Percentiles rank a stretch among this genome's conserved stretches.
phyloP scores from a whole-genome alignment of 2,797 vertebrate species.

The Paguma larvata region DNA sequence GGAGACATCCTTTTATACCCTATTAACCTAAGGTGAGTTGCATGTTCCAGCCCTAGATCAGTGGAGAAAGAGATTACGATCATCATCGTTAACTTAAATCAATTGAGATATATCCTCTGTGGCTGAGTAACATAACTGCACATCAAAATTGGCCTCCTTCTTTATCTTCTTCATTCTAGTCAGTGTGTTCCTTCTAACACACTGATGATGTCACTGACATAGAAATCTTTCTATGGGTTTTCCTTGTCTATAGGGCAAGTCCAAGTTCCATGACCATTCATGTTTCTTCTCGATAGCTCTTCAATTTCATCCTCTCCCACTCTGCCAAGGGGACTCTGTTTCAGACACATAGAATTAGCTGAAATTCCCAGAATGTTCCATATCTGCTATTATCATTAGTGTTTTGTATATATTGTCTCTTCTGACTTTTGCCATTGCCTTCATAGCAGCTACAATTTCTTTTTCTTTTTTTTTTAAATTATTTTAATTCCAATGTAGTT shows the following conservation, averaged over 20 bases:
- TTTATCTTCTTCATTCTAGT: conserved; percentile 14
- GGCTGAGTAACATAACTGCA: not conserved
- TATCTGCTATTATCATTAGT: not conserved
- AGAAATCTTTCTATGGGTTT: not conserved
- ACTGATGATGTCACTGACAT: not conserved
- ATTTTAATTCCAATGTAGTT: not conserved
- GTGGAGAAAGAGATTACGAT: conserved; percentile 7
- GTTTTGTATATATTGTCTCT: not conserved
- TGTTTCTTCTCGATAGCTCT: not conserved
- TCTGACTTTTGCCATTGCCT: not conserved
- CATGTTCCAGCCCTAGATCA: not conserved
- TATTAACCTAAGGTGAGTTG: not conserved
- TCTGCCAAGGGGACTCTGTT: not conserved
- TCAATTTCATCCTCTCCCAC: not conserved
- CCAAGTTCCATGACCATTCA: not conserved
- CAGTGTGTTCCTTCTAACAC: not conserved
- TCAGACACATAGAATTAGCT: not conserved
- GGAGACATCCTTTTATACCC: not conserved
- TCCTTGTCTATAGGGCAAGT: not conserved
- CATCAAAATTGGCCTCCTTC: not conserved
- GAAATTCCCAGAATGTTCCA: not conserved
- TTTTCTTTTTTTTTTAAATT: not conserved
- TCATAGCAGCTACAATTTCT: not conserved
- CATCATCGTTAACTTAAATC: not conserved
- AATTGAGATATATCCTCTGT: not conserved